These are phyloP conservation scores for Eurypyga helias DNA, from an alignment of 2,113 vertebrate species.

Conservation along the genomic window DNA sequence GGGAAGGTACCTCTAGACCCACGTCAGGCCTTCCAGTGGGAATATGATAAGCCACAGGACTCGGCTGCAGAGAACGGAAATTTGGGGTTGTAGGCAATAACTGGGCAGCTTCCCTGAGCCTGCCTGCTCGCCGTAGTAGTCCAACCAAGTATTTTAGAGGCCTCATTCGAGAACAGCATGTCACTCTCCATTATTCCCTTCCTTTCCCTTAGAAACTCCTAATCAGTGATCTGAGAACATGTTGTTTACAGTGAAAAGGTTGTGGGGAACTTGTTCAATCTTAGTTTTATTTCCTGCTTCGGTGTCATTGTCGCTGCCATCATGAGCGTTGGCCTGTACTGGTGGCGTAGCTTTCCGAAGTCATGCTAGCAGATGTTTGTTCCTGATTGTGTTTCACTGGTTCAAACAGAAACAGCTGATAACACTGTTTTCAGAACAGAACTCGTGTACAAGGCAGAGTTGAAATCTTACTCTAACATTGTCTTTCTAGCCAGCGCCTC, in stretches of 20 bases:
- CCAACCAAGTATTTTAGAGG: background rate
- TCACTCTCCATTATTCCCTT: fast-evolving
- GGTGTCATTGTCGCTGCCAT: background rate
- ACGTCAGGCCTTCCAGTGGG: background rate
- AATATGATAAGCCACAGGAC: background rate
- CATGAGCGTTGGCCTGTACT: background rate
- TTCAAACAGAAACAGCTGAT: background rate
- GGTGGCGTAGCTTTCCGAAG: background rate
- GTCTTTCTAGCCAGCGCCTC: background rate
- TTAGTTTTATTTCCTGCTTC: background rate
- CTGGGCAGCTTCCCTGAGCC: background rate
- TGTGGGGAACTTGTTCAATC: background rate
- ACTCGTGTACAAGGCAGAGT: background rate
- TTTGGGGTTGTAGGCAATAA: background rate
- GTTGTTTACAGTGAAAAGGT: background rate
- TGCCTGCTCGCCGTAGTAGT: background rate
- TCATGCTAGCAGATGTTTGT: background rate
- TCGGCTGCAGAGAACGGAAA: background rate
- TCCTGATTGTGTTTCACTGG: background rate
- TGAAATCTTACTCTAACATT: background rate
- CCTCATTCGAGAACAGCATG: background rate
- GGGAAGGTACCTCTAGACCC: background rate
- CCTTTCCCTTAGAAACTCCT: background rate
- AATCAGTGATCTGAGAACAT: fast-evolving
- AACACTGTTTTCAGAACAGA: background rate